A percentile compares a stretch with the other conserved stretches of the same genome.
phyloP scores from a whole-genome alignment of 1,140 invertebrate species.

The Ceratina japonica region DNA sequence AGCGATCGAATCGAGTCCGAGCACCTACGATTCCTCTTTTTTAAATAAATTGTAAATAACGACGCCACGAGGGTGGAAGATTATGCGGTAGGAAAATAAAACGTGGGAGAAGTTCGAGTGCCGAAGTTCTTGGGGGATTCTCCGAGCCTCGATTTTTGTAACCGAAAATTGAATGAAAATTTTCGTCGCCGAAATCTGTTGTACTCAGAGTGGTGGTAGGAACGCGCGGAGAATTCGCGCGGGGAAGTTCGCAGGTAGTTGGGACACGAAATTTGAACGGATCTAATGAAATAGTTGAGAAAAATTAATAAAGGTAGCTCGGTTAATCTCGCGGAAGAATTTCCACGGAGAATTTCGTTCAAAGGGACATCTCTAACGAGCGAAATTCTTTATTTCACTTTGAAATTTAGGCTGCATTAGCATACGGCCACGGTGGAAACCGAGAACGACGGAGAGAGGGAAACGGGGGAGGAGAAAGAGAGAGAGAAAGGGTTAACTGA shows the following conservation, averaged over 20 bases:
- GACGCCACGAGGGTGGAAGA: neutral
- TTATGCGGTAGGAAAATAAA: accelerated
- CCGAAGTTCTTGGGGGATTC: neutral
- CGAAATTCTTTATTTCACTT: neutral
- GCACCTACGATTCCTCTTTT: neutral
- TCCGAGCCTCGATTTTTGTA: neutral
- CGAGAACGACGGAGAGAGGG: too few relatives aligned
- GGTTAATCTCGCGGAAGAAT: neutral
- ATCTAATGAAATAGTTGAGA: neutral
- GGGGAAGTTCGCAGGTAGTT: neutral
- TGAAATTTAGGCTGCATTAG: too few relatives aligned
- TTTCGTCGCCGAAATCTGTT: neutral
- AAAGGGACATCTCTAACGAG: neutral
- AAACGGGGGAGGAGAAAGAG: too few relatives aligned
- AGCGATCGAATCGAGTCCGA: conserved; percentile 11
- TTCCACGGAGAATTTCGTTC: neutral
- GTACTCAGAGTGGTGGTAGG: neutral
- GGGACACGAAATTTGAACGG: neutral
- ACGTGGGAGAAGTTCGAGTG: too few relatives aligned
- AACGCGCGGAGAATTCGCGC: neutral
- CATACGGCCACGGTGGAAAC: too few relatives aligned
- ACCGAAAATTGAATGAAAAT: too few relatives aligned
- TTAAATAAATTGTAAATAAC: neutral
- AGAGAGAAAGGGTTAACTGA: too few relatives aligned
- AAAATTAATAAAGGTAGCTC: neutral